These are phyloP conservation scores for Drosophila paracracens DNA, from an alignment of 2,888 invertebrate species.

Conservation along the genomic window DNA sequence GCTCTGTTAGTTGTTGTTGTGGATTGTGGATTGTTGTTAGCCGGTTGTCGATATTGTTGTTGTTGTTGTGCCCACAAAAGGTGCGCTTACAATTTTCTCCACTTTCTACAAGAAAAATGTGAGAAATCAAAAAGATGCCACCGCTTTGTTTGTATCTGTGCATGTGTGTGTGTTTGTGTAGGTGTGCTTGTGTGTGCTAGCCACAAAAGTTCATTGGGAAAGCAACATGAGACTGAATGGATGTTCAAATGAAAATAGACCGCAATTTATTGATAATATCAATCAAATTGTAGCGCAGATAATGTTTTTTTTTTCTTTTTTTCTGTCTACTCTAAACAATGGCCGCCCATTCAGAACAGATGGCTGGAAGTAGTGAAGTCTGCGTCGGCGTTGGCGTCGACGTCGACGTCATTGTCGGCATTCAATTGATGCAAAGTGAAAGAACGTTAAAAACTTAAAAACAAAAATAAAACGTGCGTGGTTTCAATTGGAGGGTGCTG, in stretches of 20 bases:
- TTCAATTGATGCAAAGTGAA: slow-evolving; percentile 64
- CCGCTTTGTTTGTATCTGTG: slow-evolving; percentile 25
- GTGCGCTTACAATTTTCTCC: slow-evolving; percentile 73
- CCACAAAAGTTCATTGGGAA: slow-evolving; percentile 76
- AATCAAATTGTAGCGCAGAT: slow-evolving; percentile 57
- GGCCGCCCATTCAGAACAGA: slow-evolving; percentile 63
- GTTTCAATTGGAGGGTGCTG: slow-evolving; percentile 28
- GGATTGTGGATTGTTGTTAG: slow-evolving; percentile 38
- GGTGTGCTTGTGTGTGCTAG: slow-evolving; percentile 35
- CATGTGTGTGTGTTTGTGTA: slow-evolving; percentile 24
- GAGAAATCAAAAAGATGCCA: slow-evolving; percentile 80
- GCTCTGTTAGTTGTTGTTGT: slow-evolving; percentile 24
- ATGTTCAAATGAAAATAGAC: slow-evolving; percentile 66
- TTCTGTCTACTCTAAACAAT: slow-evolving; percentile 48
- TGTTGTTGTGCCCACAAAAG: slow-evolving; percentile 70
- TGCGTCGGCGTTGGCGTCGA: slow-evolving; percentile 10
- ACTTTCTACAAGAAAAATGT: slow-evolving; percentile 79
- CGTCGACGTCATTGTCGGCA: slow-evolving; percentile 54
- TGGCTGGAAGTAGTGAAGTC: slow-evolving; percentile 47
- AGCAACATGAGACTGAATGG: slow-evolving; percentile 65
- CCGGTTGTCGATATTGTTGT: slow-evolving; percentile 34
- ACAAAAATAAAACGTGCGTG: slow-evolving; percentile 44
- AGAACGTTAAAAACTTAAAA: slow-evolving; percentile 19
- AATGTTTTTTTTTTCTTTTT: slow-evolving; percentile 40
- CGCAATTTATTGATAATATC: slow-evolving; percentile 75